These are phyloP conservation scores for Cottus gobio DNA, from an alignment of 2,113 vertebrate species.

Conservation along the genomic window DNA sequence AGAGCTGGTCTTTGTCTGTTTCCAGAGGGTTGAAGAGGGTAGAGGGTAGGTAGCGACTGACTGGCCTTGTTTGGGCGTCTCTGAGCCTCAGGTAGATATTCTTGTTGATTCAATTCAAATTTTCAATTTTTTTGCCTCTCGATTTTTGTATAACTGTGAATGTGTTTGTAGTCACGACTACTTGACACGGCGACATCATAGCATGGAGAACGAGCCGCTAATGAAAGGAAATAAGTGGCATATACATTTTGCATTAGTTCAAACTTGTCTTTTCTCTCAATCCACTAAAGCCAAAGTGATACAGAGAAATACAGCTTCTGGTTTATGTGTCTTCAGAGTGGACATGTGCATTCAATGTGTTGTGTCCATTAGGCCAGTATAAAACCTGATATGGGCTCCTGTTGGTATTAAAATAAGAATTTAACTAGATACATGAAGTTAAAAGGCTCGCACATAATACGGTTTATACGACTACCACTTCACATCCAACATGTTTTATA, in stretches of 20 bases:
- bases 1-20: conserved; percentile 7
- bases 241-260: conserved; percentile 27
- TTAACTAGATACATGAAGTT: neutral
- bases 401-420: neutral
- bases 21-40: neutral
- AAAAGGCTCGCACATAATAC: neutral
- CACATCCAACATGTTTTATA: neutral
- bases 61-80: neutral
- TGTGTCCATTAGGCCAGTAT: neutral
- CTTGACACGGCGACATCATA: conserved; percentile 8
- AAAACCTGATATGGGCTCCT: neutral
- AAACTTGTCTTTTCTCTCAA: neutral
- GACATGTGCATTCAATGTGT: neutral
- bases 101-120: neutral
- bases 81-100: conserved; percentile 6
- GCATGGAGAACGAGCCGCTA: neutral
- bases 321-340: neutral
- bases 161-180: neutral
- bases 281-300: conserved; percentile 10
- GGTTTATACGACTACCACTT: neutral
- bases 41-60: no score
- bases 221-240: conserved; percentile 21
- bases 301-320: neutral
- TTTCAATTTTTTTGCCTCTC: neutral
- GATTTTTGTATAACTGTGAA: neutral